A percentile compares a stretch with the other conserved stretches of the same genome.
phyloP scores from a whole-genome alignment of 2,888 invertebrate genomes.

The Mythimna loreyi region DNA sequence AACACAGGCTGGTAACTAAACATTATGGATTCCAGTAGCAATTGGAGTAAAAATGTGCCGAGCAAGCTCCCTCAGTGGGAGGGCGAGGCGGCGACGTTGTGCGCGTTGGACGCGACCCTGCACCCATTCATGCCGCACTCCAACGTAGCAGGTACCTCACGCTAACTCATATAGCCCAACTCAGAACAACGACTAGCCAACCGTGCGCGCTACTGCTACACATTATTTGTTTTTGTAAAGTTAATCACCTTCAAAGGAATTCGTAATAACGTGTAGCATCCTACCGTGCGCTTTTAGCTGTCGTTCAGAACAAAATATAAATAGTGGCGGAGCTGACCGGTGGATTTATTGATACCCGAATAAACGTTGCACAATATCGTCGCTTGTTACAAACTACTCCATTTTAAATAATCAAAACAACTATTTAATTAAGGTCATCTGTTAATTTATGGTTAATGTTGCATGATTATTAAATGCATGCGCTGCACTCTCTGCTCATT shows the following conservation, averaged over 20 bases:
- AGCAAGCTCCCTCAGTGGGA: constrained; percentile 86
- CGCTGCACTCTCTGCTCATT: constrained; percentile 51
- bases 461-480: constrained; percentile 64
- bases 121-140: constrained; percentile 77
- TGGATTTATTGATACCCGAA: constrained; percentile 28
- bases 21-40: constrained; percentile 86
- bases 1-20: constrained; percentile 66
- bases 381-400: constrained; percentile 57
- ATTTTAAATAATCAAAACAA: constrained; percentile 23
- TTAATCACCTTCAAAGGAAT: neutral
- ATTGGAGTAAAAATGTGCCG: constrained; percentile 85
- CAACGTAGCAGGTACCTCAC: constrained; percentile 79
- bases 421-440: constrained; percentile 27
- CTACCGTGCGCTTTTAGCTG: constrained; percentile 14
- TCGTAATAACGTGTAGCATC: constrained; percentile 33
- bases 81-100: constrained; percentile 84
- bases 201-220: constrained; percentile 31
- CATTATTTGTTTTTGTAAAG: neutral
- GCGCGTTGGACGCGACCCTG: constrained; percentile 80
- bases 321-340: constrained; percentile 33
- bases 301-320: constrained; percentile 18
- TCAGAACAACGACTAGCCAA: constrained; percentile 12
- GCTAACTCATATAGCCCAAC: constrained; percentile 35
- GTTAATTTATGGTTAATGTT: constrained; percentile 45
- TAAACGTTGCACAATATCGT: constrained; percentile 64